Base-by-base conservation (phyloP, 1,140 invertebrate genomes). In the Drosophila carrolli region DNA sequence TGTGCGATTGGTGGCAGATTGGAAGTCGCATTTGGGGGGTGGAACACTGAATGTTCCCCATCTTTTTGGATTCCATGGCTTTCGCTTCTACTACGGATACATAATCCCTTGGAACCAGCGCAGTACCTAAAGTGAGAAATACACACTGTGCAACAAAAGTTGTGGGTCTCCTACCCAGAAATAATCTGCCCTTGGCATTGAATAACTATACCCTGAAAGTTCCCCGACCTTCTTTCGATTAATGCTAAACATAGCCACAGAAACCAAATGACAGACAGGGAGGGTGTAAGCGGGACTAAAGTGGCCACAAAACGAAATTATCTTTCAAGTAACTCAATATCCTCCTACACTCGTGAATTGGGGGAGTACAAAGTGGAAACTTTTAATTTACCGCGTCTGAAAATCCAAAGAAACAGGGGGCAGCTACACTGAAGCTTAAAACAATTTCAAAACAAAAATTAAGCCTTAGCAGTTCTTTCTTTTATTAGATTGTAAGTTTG, bases 301-400 rank as follows among this genome's bases (percentile, higher is more conserved):
- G 81, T 81, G 77, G 66, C 78, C 76, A 32, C 83, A 86, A 72
- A 88, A 86, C 75, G 70, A 78, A 86, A 88, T 86, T 85, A 78
- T 82, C 78, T 88, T 86, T 82, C 75, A 68, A 88, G 83, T 86
- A 89, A 89, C 75, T 73, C 63, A 86, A 86, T 86, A 83, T 82
- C 78, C 81, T 60, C 27, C 53, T 16, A 16, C 62, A 23, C 63
- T 37, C 56, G 29, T 0, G 5, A 4, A n/a, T 47, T 46, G n/a
- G 29, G 43, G 19, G 23, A 32, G 59, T 48, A 40, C 46, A 47
- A 60, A 84, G 76, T 67, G 55, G 68, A 84, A 77, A 84, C 81
- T 86, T 81, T 81, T 81, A 85, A 80, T 77, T 76, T 76, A 72
- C 65, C 71, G 68, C 80, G 74, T 80, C 70, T 83, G 79, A 67